Evolutionary conservation across 2,888 invertebrate genomes (phyloP).

Genomic region (Dichetophora obliterata): DNA sequence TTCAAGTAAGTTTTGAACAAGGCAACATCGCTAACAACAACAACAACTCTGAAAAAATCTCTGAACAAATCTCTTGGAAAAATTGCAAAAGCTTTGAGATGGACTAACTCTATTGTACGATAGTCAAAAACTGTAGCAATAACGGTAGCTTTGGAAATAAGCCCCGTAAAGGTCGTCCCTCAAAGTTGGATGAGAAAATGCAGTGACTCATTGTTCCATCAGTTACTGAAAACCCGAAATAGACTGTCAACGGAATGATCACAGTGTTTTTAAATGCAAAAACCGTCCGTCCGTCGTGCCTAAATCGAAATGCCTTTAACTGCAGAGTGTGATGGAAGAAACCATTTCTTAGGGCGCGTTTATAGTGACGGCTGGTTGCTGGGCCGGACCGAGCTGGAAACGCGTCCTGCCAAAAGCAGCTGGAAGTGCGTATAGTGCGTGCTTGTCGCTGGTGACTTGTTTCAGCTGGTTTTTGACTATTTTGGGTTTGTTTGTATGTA

Average conservation of each 20-base stretch:
- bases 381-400: too few relatives aligned
- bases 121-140: not conserved
- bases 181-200: not conserved
- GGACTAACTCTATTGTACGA: not conserved
- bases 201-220: not conserved
- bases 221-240: conserved; percentile 14
- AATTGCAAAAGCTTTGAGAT: conserved; percentile 7
- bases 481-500: too few relatives aligned
- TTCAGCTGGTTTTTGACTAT: too few relatives aligned
- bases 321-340: not conserved
- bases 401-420: too few relatives aligned
- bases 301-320: not conserved
- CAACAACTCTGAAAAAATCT: too few relatives aligned
- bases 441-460: too few relatives aligned
- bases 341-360: not conserved
- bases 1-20: too few relatives aligned
- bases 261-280: not conserved
- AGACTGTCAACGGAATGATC: not conserved
- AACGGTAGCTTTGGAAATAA: conserved; percentile 1
- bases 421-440: too few relatives aligned
- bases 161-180: not conserved
- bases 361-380: too few relatives aligned
- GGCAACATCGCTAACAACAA: too few relatives aligned
- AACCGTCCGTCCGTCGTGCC: not conserved
- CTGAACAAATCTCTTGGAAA: not conserved